Percentiles rank a stretch among this genome's conserved stretches.
Evolutionary conservation across 2,888 invertebrate species (phyloP).

Genomic region (Hyppa rectilinea): DNA sequence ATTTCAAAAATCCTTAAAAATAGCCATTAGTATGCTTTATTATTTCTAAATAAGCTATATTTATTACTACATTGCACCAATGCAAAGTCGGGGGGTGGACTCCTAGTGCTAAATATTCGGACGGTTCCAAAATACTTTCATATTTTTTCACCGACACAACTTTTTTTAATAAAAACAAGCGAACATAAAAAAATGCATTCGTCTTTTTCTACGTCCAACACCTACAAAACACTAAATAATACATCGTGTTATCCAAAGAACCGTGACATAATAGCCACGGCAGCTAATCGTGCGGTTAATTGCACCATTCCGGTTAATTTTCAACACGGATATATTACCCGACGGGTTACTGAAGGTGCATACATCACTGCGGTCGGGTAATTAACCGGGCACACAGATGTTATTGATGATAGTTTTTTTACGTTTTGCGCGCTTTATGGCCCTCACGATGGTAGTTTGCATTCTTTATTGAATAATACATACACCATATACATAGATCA

Average conservation of each 20-base stretch:
- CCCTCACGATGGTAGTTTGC: conserved; percentile 47
- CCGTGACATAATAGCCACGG: conserved; percentile 48
- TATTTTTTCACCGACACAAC: not conserved
- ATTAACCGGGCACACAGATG: conserved; percentile 60
- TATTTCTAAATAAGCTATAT: too few species aligned
- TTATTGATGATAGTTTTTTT: conserved; percentile 61
- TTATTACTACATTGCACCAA: too few species aligned
- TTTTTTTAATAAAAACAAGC: not conserved
- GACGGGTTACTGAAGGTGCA: conserved; percentile 62
- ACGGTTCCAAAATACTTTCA: too few species aligned
- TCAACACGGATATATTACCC: conserved; percentile 61
- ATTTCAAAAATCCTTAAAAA: too few species aligned
- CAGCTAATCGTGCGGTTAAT: conserved; percentile 63
- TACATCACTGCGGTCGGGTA: conserved; percentile 59
- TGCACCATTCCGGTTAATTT: conserved; percentile 62
- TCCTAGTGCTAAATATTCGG: too few species aligned
- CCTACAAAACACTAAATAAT: conserved; percentile 34
- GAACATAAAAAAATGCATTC: not conserved
- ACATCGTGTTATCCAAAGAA: conserved; percentile 50
- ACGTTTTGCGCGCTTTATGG: conserved; percentile 30
- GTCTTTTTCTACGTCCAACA: not conserved
- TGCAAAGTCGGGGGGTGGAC: too few species aligned
- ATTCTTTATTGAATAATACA: conserved; percentile 48
- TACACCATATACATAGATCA: too few species aligned
- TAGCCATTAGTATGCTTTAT: too few species aligned